phyloP scores from a whole-genome alignment of 2,113 vertebrate genomes.

The Arizona elegans region DNA sequence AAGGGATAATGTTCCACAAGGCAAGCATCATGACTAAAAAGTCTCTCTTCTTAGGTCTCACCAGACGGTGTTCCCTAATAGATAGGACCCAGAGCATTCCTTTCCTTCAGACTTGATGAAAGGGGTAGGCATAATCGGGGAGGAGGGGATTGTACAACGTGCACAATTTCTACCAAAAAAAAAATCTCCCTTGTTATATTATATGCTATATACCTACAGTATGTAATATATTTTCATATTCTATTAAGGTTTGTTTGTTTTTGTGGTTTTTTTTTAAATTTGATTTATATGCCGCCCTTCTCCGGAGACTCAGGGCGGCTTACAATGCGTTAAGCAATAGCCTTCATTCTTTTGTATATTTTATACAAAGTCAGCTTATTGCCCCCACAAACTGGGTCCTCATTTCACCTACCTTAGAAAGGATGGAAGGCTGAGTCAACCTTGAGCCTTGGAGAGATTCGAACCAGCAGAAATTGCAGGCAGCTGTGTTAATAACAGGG shows the following conservation, averaged over 20 bases:
- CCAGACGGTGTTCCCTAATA: background rate
- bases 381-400: too few relatives aligned
- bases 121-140: background rate
- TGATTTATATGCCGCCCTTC: too few relatives aligned
- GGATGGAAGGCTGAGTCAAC: too few relatives aligned
- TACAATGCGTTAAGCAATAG: too few relatives aligned
- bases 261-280: too few relatives aligned
- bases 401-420: too few relatives aligned
- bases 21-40: background rate
- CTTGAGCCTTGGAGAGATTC: too few relatives aligned
- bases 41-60: background rate
- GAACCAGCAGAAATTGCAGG: too few relatives aligned
- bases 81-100: background rate
- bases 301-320: too few relatives aligned
- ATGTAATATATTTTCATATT: background rate
- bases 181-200: background rate
- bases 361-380: too few relatives aligned
- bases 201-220: background rate
- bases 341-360: too few relatives aligned
- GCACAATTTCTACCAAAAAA: background rate
- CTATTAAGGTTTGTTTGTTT: background rate
- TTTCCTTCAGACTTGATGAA: background rate
- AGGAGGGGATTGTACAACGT: background rate
- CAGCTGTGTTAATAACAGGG: too few relatives aligned
- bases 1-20: background rate